Base-by-base conservation (phyloP, 92 coral and sea anemone species). In the Siderastrea siderea region DNA sequence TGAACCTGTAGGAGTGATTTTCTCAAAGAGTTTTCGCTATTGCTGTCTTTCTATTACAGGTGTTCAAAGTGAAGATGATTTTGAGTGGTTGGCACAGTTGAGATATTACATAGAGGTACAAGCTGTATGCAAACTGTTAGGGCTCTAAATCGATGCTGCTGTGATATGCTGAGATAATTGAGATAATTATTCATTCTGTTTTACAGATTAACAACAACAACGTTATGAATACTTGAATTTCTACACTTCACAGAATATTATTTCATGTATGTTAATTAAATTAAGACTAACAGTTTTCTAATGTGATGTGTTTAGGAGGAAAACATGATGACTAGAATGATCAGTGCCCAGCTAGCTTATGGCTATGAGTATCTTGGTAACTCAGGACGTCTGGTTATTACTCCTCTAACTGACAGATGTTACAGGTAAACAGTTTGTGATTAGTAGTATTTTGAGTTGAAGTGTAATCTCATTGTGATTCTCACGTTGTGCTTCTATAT, bases 311-410 rank as follows among this genome's bases (percentile, higher is more conserved):
- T 95, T 15, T 73, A 97, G 99, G 99, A 97, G 54, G 99, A 92
- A 74, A 85, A 97, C 63, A 43, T 95, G 62, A 97, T 96, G 85
- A 97, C 99, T 8, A 84, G 98, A 68, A 97, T 97, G 99, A 97
- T 97, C 65, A 97, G 99, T 82, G 99, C 99, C 2, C 98, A 97
- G 88, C 76, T 97, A 65, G 92, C 96, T 6, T 97, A 97, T 78
- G 98, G 98, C 47, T 97, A 97, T 48, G 99, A 97, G 72, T 97
- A 97, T 75, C 98, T 97, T 19, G 99, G 99, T 8, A 97, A 97
- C 95, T 95, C 99, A 1, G 98, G 98, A 17, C 98, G 99, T 19
- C 90, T 97, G 52, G 99, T 97, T 46, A 97, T 97, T 89, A 97
- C 99, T 45, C 99, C 99, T 57, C 94, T 97, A 51, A 97, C 99